Percentiles rank a stretch among this genome's conserved stretches.
These are phyloP conservation scores for Catagonus wagneri DNA, from an alignment of 2,113 vertebrate genomes.

Conservation along the genomic window DNA sequence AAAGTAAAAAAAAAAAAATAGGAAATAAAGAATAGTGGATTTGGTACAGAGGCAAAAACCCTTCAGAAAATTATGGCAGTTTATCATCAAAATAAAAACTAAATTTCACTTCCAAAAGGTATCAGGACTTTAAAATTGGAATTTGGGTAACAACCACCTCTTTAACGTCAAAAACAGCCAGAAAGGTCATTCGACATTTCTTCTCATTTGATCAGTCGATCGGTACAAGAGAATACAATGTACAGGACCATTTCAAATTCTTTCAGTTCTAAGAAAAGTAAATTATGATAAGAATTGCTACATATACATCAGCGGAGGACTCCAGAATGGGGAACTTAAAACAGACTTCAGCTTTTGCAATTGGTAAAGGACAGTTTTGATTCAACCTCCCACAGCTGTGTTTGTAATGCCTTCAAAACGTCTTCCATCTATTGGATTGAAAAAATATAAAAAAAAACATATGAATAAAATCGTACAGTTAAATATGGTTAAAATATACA, in stretches of 20 bases:
- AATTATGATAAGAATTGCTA: background rate
- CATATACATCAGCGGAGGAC: background rate
- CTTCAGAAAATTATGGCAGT: background rate
- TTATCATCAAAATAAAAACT: conserved; percentile 58
- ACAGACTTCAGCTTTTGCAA: background rate
- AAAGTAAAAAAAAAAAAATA: background rate
- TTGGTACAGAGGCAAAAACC: conserved; percentile 20
- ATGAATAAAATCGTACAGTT: background rate
- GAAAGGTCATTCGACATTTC: background rate
- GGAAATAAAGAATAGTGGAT: background rate
- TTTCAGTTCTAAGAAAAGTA: background rate
- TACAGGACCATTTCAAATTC: background rate
- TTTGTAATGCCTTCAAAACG: conserved; percentile 65
- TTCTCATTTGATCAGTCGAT: background rate
- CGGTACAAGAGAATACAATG: background rate
- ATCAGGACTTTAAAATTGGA: conserved; percentile 11
- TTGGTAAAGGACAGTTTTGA: conserved; percentile 41
- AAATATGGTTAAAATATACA: background rate
- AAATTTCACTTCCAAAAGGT: conserved; percentile 10
- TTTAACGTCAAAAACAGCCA: background rate
- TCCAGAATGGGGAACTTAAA: accelerated
- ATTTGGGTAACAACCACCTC: background rate
- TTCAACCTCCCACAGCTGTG: conserved; percentile 67
- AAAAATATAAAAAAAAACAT: background rate
- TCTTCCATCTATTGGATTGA: conserved; percentile 73